Base-by-base conservation (phyloP, 2,888 invertebrate species). In the Mesoligia furuncula region DNA sequence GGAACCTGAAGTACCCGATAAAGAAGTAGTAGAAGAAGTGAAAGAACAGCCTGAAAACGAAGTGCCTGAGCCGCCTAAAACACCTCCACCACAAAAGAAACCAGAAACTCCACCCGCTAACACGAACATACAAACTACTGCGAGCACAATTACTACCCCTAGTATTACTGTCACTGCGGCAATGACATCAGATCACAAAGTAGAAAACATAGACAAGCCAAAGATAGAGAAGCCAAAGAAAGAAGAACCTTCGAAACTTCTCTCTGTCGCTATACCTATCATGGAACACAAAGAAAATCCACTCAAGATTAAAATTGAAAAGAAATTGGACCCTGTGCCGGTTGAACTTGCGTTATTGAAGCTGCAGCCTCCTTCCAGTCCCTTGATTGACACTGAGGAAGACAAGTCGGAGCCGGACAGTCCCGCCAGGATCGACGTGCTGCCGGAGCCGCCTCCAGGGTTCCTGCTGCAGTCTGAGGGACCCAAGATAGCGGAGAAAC, bases 401-500 rank as follows among this genome's bases (percentile, higher is more conserved):
- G 95, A 95, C 69, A 97, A 96, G 85, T 97, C 96, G 0, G 97
- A 97, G 83, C 96, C 96, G 0, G 97, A 97, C 77, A 96, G 96
- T 87, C 96, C 96, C 2, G 95, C 95, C 27, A 90, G 96, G n/a
- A 93, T 96, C 15, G 97, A 97, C 84, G 96, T 96, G 0, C 84
- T 97, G n/a, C 96, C 97, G 0, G 97, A 97, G 82, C 96, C 97
- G 3, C 97, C 97, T 0, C 95, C 96, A 3, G 96, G 92, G 0
- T 97, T 97, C 90, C 91, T 96, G 2, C 88, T 97, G 20, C 96
- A 97, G 83, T 95, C 97, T 7, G 96, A 97, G 85, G 97, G 96
- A 3, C 97, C 97, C 0, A 97, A 97, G 81, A 97, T 97, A 87
- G 97, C 97, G 0, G 97, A 97, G 85, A 97, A 97, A 89, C 96